Evolutionary conservation across 2,797 vertebrate genomes (phyloP).

Genomic region (Hypotaenidia philippensis): DNA sequence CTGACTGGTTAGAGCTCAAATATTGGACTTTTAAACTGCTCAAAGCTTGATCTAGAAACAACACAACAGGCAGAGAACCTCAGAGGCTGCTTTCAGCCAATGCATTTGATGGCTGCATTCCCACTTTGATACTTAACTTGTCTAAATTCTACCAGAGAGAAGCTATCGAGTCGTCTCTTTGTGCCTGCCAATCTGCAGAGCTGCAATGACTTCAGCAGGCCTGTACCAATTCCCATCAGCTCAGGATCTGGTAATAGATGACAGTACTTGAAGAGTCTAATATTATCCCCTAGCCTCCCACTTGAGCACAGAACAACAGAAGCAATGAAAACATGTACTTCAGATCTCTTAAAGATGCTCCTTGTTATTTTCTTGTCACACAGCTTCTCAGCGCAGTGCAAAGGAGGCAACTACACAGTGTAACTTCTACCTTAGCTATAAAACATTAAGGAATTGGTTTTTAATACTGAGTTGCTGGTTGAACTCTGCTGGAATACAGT

Average conservation of each 20-base stretch:
- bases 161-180: not conserved
- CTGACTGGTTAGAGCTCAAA: not conserved
- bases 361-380: not conserved
- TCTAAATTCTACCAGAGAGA: not conserved
- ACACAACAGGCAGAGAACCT: not conserved
- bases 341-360: not conserved
- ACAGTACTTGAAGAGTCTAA: not conserved
- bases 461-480: not conserved
- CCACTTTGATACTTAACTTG: not conserved
- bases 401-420: not conserved
- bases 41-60: not conserved
- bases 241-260: not conserved
- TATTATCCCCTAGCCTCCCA: not conserved
- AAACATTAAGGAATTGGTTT: not conserved
- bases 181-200: fast-evolving
- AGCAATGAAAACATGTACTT: not conserved
- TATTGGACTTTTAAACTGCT: not conserved
- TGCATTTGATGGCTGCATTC: not conserved
- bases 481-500: not conserved
- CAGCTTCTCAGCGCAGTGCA: not conserved
- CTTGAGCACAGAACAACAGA: not conserved
- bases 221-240: not conserved
- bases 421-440: not conserved
- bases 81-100: not conserved
- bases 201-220: not conserved